Evolutionary conservation across 2,113 vertebrate genomes (phyloP).

Genomic region (Muscicapa adusta): DNA sequence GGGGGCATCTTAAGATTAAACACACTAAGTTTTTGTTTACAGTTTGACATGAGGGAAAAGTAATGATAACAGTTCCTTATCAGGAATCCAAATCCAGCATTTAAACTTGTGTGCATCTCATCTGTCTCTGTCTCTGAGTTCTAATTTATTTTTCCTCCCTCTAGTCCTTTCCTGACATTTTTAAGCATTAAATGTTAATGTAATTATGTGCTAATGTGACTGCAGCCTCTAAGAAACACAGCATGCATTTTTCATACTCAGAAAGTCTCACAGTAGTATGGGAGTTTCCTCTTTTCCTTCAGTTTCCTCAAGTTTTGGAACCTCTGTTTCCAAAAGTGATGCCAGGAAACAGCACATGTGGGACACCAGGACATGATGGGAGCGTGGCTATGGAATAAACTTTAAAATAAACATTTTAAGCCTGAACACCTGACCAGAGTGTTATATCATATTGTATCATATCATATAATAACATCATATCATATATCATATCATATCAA

Average conservation of each 20-base stretch:
- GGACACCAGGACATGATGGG: background rate
- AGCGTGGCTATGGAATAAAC: background rate
- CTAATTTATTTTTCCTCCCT: background rate
- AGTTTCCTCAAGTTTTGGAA: background rate
- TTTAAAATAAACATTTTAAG: background rate
- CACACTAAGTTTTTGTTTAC: background rate
- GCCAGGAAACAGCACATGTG: background rate
- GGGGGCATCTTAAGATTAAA: background rate
- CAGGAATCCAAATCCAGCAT: background rate
- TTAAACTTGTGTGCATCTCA: background rate
- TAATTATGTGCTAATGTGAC: background rate
- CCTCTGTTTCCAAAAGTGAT: background rate
- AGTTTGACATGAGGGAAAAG: background rate
- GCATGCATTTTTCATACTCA: background rate
- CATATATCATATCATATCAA: no score
- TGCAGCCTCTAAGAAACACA: background rate
- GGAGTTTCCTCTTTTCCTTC: background rate
- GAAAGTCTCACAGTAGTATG: background rate
- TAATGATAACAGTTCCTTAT: background rate
- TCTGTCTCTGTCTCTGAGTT: background rate
- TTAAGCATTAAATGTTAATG: slow-evolving; percentile 44
- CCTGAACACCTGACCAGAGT: background rate
- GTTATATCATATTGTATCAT: background rate
- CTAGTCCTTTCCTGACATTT: slow-evolving; percentile 34
- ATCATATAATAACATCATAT: background rate